Evolutionary conservation across 2,797 vertebrate species (phyloP), one percentile per base, ranked within the genome.

Genomic region (Syngnathus acus): DNA sequence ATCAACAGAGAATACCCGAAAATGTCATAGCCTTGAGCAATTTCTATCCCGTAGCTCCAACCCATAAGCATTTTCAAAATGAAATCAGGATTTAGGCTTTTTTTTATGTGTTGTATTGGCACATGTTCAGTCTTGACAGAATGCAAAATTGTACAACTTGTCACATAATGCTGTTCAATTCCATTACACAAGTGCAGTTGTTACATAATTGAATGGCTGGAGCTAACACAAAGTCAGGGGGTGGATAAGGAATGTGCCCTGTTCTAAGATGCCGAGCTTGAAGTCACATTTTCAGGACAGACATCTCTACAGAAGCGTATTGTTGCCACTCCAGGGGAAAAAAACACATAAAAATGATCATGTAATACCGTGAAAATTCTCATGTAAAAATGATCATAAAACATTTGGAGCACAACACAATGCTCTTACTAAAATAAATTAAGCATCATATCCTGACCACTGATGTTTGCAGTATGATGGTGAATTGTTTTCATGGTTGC

Each of bases 171-270:
- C 51, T 6, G 74, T 74, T 81, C 62, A 40, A 72, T 75, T 64
- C 59, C 43, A 78, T 87, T 84, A 84, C 77, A 82, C 82, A 86
- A 86, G 77, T 70, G 43, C 55, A 72, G 68, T 19, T 65, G 81
- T 88, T 87, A 84, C 59, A 64, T 86, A 86, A 86, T 66, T 73
- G 71, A 77, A 71, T 21, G 42, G 72, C 80, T 57, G 64, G 66
- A 80, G 74, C 59, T 68, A 73, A 75, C 69, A 80, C 71, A 83
- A 73, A 74, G 65, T 13, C 47, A 2, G 64, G 67, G 66, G 81
- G 66, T 45, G 76, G 73, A 76, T 61, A 78, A 78, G 77, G 69
- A 78, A 72, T 51, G 58, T 71, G 71, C 69, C 72, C 68, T 79
- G 66, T 6, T 68, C 57, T 67, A 67, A 66, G 45, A 64, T 65